phyloP scores from a whole-genome alignment of 64 coral and sea anemone genomes.

The Hydrozoanthus tunicans region DNA sequence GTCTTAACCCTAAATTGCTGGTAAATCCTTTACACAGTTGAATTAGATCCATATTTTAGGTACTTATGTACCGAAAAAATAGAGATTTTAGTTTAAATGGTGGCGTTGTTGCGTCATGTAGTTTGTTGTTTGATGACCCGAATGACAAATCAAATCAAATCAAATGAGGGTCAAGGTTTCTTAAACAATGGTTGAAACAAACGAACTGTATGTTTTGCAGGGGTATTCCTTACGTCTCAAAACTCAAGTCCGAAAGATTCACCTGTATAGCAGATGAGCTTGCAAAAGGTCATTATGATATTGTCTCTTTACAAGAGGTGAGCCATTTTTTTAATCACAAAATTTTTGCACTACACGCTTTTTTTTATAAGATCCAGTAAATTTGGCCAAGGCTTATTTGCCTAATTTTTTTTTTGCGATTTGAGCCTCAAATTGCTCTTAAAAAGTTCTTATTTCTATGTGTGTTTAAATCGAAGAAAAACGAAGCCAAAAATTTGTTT shows the following conservation, averaged over 20 bases:
- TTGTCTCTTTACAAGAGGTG: slow-evolving; percentile 90
- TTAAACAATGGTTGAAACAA: neutral
- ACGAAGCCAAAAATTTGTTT: too few species aligned
- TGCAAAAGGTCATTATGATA: slow-evolving; percentile 74
- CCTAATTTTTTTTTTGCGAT: too few species aligned
- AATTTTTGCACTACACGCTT: too few species aligned
- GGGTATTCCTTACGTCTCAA: slow-evolving; percentile 94
- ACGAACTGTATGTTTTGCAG: slow-evolving; percentile 11
- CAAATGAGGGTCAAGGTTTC: too few species aligned
- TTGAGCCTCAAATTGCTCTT: too few species aligned
- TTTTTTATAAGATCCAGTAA: too few species aligned
- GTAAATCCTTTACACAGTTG: slow-evolving; percentile 11
- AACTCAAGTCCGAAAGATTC: slow-evolving; percentile 71
- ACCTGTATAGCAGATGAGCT: slow-evolving; percentile 78
- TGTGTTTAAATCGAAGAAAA: too few species aligned
- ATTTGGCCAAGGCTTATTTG: too few species aligned
- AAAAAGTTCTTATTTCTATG: too few species aligned
- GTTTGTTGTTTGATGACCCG: neutral
- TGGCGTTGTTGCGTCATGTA: neutral
- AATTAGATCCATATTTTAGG: too few species aligned
- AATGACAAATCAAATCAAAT: too few species aligned
- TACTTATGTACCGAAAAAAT: too few species aligned
- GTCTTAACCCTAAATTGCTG: slow-evolving; percentile 80
- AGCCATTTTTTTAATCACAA: neutral
- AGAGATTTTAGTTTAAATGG: neutral